Conservation (phyloP, 2,888 invertebrate genomes). For the Ochlodes sylvanus region DNA sequence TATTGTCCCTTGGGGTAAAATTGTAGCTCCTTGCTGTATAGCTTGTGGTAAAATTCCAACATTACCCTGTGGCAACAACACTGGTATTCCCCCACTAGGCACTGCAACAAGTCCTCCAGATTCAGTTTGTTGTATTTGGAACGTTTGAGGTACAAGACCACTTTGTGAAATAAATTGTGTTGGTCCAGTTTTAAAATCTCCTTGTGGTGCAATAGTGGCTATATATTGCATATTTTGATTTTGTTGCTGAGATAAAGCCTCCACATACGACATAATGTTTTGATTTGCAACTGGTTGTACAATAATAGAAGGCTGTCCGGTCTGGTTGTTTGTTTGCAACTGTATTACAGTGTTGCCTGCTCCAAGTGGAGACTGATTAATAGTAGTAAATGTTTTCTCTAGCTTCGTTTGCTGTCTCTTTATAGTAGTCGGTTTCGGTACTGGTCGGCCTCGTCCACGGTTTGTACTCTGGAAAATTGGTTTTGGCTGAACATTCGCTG, state of each 20-base stretch:
- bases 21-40: conserved; percentile 82
- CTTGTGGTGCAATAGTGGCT: conserved; percentile 88
- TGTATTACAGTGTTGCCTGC: conserved; percentile 83
- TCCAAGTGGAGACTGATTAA: conserved; percentile 76
- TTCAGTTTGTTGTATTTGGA: conserved; percentile 86
- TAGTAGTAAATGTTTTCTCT: conserved; percentile 78
- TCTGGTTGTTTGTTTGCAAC: conserved; percentile 82
- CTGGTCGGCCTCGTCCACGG: conserved; percentile 74
- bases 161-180: conserved; percentile 84
- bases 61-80: conserved; percentile 81
- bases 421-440: conserved; percentile 77
- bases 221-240: conserved; percentile 91
- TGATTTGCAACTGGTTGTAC: conserved; percentile 87
- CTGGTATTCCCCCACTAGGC: conserved; percentile 85
- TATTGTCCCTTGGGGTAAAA: conserved; percentile 85
- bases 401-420: conserved; percentile 80
- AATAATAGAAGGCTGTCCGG: conserved; percentile 87
- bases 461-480: conserved; percentile 78
- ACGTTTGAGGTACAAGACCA: conserved; percentile 84
- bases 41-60: conserved; percentile 80
- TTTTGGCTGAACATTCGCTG: conserved; percentile 76
- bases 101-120: conserved; percentile 85
- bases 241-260: conserved; percentile 88
- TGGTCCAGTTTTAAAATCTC: conserved; percentile 82
- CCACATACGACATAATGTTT: conserved; percentile 88